These are phyloP conservation scores for Campylorhamphus procurvoides DNA, from an alignment of 2,113 vertebrate genomes.

Conservation along the genomic window DNA sequence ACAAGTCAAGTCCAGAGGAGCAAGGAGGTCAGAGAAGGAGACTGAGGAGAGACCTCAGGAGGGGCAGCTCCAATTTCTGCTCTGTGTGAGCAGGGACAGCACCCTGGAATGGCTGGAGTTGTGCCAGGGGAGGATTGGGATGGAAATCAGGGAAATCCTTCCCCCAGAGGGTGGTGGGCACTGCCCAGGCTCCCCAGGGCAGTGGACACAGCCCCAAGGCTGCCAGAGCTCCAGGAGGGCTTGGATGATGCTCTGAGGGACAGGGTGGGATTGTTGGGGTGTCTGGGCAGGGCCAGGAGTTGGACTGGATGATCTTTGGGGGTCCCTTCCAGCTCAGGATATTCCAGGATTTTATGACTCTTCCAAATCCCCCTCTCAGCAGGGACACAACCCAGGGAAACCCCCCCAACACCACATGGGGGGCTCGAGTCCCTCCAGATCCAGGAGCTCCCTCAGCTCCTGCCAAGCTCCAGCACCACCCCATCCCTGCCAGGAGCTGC, in stretches of 20 bases:
- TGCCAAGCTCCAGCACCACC: not conserved
- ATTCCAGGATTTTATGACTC: not conserved
- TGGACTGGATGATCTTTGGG: not conserved
- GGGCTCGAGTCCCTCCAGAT: not conserved
- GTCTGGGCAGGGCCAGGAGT: not conserved
- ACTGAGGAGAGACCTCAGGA: too few species aligned
- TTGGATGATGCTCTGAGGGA: accelerated
- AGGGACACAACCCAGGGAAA: not conserved
- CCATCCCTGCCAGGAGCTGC: not conserved
- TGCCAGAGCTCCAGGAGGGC: not conserved
- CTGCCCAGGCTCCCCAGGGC: not conserved
- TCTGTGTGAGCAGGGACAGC: too few species aligned
- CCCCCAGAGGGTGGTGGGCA: not conserved
- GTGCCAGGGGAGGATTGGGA: accelerated
- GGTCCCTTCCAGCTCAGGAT: not conserved
- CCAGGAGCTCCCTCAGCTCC: not conserved
- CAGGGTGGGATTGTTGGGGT: not conserved
- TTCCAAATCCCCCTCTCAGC: not conserved
- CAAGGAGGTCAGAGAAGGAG: too few species aligned
- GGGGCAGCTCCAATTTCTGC: too few species aligned
- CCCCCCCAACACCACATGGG: not conserved
- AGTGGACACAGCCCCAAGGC: accelerated
- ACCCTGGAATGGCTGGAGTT: too few species aligned
- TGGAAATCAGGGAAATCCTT: not conserved
- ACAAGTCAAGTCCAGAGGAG: too few species aligned